Base-by-base conservation (phyloP, 2,113 vertebrate genomes). In the Ciconia stormi region DNA sequence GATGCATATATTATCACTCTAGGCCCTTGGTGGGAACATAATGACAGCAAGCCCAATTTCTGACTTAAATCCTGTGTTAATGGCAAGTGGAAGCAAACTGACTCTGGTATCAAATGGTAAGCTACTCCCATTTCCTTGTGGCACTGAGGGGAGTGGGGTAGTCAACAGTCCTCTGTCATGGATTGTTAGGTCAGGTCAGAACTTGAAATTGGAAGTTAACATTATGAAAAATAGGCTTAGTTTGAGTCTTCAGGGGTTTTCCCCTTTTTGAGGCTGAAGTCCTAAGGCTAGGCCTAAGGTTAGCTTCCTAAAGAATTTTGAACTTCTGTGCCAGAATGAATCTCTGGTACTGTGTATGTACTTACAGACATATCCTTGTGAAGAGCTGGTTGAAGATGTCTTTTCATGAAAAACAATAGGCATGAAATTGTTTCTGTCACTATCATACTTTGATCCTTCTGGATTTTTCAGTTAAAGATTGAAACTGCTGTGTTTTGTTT, bases 21-120 rank as follows among this genome's bases (percentile, higher is more conserved):
- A 99, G 99, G 99, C 99, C 38, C 87, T 99, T 6, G 99, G 99
- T 59, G 99, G 99, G 25, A 99, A 99, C 96, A 99, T 99, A 97
- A 99, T 99, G 98, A 99, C 98, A 2, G 99, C 99, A n/a, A 99
- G 99, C 80, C 99, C 99, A 49, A 99, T 99, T 91, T 99, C 99
- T 30, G 99, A 99, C 96, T 98, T 99, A 91, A 99, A 99, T 96
- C 99, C 99, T 2, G 98, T 99, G 30, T 98, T 99, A 80, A 99
- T 99, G 99, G 99, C 99, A 25, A 98, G 98, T 1, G 95, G 98
- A 78, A 98, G 98, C 93, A 99, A 97, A 87, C 95, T 99, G 82
- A 99, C 98, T 23, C 95, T 99, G 44, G n/a, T 98, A 88, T 99
- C 99, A 94, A 98, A 96, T 95, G 98, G 99, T 99, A 87, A 97